Evolutionary conservation across 2,797 vertebrate species (phyloP).

Genomic region (Onychomys leucogaster): DNA sequence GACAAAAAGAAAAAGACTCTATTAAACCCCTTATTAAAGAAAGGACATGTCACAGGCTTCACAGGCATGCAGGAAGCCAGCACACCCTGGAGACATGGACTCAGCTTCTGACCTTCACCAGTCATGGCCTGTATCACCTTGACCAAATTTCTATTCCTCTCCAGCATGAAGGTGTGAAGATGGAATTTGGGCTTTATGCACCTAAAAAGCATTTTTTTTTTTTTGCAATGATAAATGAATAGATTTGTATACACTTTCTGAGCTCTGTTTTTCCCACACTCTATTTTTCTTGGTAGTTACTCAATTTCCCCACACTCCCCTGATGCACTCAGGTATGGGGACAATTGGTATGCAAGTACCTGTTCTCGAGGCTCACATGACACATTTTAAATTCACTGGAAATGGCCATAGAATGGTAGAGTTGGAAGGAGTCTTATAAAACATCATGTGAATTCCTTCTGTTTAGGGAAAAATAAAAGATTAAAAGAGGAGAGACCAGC

Average conservation of each 20-base stretch:
- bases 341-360: conserved; percentile 29
- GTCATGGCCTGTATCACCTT: background rate
- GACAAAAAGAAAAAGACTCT: conserved; percentile 14
- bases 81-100: background rate
- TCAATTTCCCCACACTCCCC: background rate
- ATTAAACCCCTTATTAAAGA: background rate
- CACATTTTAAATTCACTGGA: conserved; percentile 51
- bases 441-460: conserved; percentile 20
- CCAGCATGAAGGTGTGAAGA: background rate
- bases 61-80: background rate
- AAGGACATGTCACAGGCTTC: background rate
- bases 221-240: background rate
- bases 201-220: background rate
- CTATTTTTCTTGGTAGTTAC: background rate
- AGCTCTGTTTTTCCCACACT: background rate
- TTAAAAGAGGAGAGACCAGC: background rate
- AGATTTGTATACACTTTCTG: background rate
- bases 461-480: background rate
- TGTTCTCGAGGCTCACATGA: conserved; percentile 24
- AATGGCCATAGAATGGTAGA: background rate
- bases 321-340: background rate
- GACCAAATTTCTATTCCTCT: conserved; percentile 33
- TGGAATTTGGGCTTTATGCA: background rate
- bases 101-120: background rate
- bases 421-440: conserved; percentile 51